Evolutionary conservation across 2,888 invertebrate species (phyloP).

Genomic region (Tetranychus piercei): DNA sequence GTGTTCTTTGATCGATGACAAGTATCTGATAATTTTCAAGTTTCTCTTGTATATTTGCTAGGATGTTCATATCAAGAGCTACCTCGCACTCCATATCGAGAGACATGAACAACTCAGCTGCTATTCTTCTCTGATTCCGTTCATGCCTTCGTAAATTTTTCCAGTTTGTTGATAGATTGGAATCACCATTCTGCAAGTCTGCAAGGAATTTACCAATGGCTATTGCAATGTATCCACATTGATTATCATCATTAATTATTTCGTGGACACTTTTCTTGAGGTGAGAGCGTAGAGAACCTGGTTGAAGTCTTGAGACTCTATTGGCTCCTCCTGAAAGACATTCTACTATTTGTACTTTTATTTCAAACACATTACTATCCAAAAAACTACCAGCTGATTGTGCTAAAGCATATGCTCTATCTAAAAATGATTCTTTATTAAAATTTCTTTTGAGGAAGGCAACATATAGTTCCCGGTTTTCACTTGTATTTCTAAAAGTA

Average conservation of each 20-base stretch:
- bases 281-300: no score
- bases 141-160: no score
- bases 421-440: neutral
- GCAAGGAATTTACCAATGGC: neutral
- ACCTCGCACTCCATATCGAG: neutral
- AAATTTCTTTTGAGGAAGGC: neutral
- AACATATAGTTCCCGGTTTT: no score
- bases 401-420: neutral
- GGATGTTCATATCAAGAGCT: neutral
- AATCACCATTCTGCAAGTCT: no score
- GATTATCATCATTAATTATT: neutral
- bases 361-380: neutral
- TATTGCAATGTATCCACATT: neutral
- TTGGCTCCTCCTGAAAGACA: neutral
- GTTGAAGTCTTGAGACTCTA: neutral
- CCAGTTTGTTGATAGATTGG: no score
- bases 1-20: neutral
- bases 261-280: no score
- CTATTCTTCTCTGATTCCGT: no score
- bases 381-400: conserved; percentile 7
- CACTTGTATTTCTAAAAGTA: no score
- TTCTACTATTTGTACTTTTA: neutral
- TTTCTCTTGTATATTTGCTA: neutral
- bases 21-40: neutral
- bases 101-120: no score